phyloP scores from a whole-genome alignment of 2,888 invertebrate genomes.

The Augochlorella aurata region DNA sequence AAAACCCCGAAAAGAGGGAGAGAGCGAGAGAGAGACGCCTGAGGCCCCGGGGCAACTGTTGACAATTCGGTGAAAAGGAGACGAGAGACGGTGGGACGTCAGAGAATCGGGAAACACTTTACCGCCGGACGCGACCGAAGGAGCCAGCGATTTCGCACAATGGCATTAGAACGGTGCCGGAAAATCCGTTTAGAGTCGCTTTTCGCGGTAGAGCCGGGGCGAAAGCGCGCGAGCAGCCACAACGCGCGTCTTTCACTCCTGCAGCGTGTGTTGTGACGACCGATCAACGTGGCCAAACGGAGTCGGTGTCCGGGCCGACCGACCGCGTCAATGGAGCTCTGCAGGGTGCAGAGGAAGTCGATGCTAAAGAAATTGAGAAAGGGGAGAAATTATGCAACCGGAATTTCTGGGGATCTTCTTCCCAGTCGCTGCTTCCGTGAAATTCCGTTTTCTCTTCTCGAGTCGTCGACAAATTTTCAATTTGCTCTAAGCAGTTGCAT shows the following conservation, averaged over 20 bases:
- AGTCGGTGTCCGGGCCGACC: conserved; percentile 41
- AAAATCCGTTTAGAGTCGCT: conserved; percentile 78
- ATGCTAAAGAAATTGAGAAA: not conserved
- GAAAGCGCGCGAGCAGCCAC: conserved; percentile 33
- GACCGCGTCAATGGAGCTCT: conserved; percentile 35
- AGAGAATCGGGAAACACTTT: conserved; percentile 64
- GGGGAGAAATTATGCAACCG: not conserved
- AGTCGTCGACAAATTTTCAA: not conserved
- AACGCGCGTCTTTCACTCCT: conserved; percentile 19
- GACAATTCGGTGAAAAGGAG: conserved; percentile 45
- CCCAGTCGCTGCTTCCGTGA: not conserved
- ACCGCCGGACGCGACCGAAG: conserved; percentile 55
- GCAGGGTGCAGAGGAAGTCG: conserved; percentile 49
- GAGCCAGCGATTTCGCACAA: conserved; percentile 68
- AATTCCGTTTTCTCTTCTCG: not conserved
- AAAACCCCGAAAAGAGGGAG: conserved; percentile 7
- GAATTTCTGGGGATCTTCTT: not conserved
- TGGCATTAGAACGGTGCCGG: conserved; percentile 74
- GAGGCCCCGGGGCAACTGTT: conserved; percentile 49
- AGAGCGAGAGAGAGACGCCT: conserved; percentile 16
- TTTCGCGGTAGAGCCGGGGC: conserved; percentile 32
- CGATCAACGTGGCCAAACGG: conserved; percentile 59
- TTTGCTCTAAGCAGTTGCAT: too few relatives aligned
- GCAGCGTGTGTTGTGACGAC: conserved; percentile 64
- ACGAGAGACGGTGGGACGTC: not conserved